phyloP scores from a whole-genome alignment of 1,140 invertebrate species.

The Trypoxylus dichotomus region DNA sequence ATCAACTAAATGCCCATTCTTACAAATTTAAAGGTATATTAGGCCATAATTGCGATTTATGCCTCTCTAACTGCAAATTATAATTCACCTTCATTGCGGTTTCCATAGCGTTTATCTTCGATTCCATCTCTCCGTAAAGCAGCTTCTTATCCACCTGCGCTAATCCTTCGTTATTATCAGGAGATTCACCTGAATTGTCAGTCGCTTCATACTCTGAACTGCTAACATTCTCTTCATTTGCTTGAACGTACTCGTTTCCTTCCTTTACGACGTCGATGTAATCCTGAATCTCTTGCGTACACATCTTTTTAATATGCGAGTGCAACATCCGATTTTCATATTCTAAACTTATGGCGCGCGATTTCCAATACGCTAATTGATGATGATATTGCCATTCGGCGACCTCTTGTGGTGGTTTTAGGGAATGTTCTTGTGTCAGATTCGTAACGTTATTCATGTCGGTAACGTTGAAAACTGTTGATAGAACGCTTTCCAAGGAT shows the following conservation, averaged over 20 bases:
- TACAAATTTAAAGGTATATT: slow-evolving; percentile 68
- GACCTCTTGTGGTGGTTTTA: slow-evolving; percentile 37
- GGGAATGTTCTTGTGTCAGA: background rate
- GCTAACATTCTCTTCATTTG: background rate
- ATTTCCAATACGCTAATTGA: slow-evolving; percentile 67
- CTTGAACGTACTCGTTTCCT: background rate
- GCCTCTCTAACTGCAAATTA: slow-evolving; percentile 64
- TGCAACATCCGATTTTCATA: slow-evolving; percentile 65
- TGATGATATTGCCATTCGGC: slow-evolving; percentile 58
- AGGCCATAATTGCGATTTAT: slow-evolving; percentile 71
- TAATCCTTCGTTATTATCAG: slow-evolving; percentile 42
- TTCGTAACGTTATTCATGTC: slow-evolving; percentile 37
- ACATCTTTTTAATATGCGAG: slow-evolving; percentile 45
- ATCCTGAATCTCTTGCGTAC: slow-evolving; percentile 39
- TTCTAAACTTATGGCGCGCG: slow-evolving; percentile 63
- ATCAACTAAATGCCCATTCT: background rate
- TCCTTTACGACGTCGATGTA: slow-evolving; percentile 35
- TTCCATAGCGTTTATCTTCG: slow-evolving; percentile 75
- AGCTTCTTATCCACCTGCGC: background rate
- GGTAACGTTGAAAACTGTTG: slow-evolving; percentile 39
- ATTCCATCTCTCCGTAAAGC: slow-evolving; percentile 64
- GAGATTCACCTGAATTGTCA: background rate
- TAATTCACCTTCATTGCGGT: slow-evolving; percentile 68
- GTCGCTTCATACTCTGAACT: slow-evolving; percentile 18
- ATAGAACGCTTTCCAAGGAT: slow-evolving; percentile 38